Conservation (phyloP, 2,797 vertebrate genomes). For the Anabas testudineus region DNA sequence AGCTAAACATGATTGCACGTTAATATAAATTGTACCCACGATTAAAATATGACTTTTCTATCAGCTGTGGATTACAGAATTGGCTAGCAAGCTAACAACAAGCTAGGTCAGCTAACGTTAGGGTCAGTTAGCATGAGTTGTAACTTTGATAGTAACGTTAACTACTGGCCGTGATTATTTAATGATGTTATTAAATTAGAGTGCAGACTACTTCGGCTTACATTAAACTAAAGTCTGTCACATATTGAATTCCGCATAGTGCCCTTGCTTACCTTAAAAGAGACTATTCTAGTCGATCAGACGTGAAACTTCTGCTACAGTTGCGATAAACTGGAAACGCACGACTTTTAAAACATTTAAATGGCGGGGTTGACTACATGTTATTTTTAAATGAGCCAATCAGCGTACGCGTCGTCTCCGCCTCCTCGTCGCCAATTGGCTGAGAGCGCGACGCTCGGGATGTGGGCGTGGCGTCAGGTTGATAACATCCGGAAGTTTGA, state of each 20-base stretch:
- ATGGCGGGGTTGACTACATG: slow-evolving; percentile 49
- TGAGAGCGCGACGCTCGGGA: not conserved
- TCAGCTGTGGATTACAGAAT: not conserved
- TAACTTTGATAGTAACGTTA: not conserved
- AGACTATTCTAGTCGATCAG: not conserved
- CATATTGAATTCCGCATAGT: not conserved
- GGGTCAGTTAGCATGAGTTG: not conserved
- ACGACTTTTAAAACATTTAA: slow-evolving; percentile 81
- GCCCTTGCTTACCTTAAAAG: slow-evolving; percentile 46
- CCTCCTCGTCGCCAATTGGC: slow-evolving; percentile 74
- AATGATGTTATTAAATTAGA: not conserved
- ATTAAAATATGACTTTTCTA: too few species aligned
- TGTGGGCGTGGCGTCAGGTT: slow-evolving; percentile 29
- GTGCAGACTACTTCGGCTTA: not conserved
- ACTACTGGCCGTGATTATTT: not conserved
- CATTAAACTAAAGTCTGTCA: not conserved
- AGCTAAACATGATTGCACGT: not conserved
- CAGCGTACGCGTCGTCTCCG: not conserved
- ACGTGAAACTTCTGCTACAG: not conserved
- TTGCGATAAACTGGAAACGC: not conserved
- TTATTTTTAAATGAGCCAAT: slow-evolving; percentile 84
- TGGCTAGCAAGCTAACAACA: not conserved
- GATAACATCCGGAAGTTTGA: slow-evolving; percentile 64
- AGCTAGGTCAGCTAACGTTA: slow-evolving; percentile 15
- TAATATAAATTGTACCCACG: not conserved